phyloP scores from a whole-genome alignment of 2,113 vertebrate genomes.

The Centrocercus urophasianus region DNA sequence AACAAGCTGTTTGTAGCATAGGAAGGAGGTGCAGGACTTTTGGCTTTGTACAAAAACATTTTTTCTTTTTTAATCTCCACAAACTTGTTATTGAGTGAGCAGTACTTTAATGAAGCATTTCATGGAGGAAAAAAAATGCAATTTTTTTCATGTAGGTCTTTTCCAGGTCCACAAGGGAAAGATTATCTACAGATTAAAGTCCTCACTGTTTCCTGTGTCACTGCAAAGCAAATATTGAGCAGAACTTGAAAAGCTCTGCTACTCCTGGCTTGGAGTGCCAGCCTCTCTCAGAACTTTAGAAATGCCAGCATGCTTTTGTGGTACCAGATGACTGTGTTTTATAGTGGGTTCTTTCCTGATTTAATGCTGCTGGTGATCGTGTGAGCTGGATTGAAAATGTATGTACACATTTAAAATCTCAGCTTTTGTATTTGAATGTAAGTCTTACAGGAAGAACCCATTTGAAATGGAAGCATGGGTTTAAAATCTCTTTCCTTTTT shows the following conservation, averaged over 20 bases:
- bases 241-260: slow-evolving; percentile 41
- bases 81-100: neutral
- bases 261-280: neutral
- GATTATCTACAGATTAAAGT: slow-evolving; percentile 11
- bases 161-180: neutral
- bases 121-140: neutral
- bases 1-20: neutral
- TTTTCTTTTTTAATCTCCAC: neutral
- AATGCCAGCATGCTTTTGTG: neutral
- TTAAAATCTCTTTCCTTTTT: neutral
- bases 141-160: neutral
- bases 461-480: neutral
- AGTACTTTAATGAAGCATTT: neutral
- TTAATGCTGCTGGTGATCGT: neutral
- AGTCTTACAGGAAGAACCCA: neutral
- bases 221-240: slow-evolving; percentile 24
- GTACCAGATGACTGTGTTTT: slow-evolving; percentile 4
- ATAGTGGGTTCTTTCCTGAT: neutral
- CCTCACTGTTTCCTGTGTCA: slow-evolving; percentile 6
- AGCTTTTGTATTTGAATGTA: neutral
- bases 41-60: neutral
- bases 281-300: neutral
- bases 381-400: neutral
- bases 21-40: neutral
- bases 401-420: neutral